phyloP scores from a whole-genome alignment of 2,888 invertebrate genomes.

The Aleiodes alternator region DNA sequence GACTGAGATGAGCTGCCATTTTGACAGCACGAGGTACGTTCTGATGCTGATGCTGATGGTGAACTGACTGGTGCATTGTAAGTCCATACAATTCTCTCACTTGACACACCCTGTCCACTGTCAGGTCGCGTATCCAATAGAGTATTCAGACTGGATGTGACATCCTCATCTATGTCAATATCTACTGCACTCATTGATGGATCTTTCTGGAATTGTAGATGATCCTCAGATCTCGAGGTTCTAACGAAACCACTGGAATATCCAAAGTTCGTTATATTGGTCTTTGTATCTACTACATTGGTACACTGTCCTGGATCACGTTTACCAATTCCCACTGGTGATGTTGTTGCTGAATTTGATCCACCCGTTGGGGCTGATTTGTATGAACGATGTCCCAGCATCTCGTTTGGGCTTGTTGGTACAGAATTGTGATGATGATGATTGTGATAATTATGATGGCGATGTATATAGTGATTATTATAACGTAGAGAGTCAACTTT shows the following conservation, averaged over 20 bases:
- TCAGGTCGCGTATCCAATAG: slow-evolving; percentile 87
- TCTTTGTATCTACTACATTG: slow-evolving; percentile 52
- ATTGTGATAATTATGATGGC: slow-evolving; percentile 76
- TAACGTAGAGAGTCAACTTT: slow-evolving; percentile 78
- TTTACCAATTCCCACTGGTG: slow-evolving; percentile 78
- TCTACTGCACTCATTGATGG: slow-evolving; percentile 89
- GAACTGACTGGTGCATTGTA: slow-evolving; percentile 90
- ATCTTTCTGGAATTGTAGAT: slow-evolving; percentile 89
- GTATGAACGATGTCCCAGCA: slow-evolving; percentile 78
- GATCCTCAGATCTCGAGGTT: slow-evolving; percentile 94
- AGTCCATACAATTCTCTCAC: slow-evolving; percentile 90
- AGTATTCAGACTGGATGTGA: slow-evolving; percentile 94
- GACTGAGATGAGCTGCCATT: slow-evolving; percentile 79
- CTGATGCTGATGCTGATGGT: slow-evolving; percentile 75
- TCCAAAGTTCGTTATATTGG: slow-evolving; percentile 63
- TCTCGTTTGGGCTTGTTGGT: slow-evolving; percentile 83
- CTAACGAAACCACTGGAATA: slow-evolving; percentile 82
- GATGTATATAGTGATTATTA: slow-evolving; percentile 79
- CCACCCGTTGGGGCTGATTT: slow-evolving; percentile 65
- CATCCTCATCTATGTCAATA: slow-evolving; percentile 94
- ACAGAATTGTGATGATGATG: slow-evolving; percentile 80
- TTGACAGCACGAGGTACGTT: slow-evolving; percentile 78
- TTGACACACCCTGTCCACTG: slow-evolving; percentile 77
- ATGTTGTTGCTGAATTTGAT: slow-evolving; percentile 77
- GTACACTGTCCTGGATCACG: slow-evolving; percentile 71